Percentiles rank a stretch among this genome's conserved stretches.
Evolutionary conservation across 2,888 invertebrate genomes (phyloP).

Genomic region (Lymantria monacha): DNA sequence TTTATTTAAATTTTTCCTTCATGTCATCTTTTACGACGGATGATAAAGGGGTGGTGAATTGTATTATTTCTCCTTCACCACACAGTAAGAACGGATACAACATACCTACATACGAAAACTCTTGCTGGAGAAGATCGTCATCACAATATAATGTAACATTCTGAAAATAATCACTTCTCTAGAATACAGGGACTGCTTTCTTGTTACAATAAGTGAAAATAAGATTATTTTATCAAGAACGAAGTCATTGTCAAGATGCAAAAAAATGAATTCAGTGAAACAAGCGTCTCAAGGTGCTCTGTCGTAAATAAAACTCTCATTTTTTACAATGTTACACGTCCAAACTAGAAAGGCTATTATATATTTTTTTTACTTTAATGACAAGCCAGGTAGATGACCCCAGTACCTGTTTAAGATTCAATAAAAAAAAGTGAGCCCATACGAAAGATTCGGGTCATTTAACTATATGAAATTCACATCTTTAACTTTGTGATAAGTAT

Average conservation of each 20-base stretch:
- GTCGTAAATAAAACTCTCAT: neutral
- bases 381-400: neutral
- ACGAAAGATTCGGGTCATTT: neutral
- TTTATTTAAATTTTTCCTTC: no score
- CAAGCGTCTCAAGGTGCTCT: neutral
- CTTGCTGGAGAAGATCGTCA: no score
- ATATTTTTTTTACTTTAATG: neutral
- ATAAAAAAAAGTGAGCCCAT: neutral
- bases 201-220: neutral
- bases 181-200: no score
- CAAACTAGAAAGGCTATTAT: neutral
- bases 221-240: neutral
- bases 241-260: neutral
- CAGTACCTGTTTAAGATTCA: conserved; percentile 1
- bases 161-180: no score
- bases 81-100: no score
- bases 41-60: no score
- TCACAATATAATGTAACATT: no score
- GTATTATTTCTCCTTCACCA: no score
- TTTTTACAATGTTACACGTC: neutral
- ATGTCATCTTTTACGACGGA: no score
- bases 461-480: neutral
- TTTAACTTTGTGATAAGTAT: neutral
- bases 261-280: neutral
- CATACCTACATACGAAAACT: no score